Evolutionary conservation across 2,113 vertebrate genomes (phyloP).

Genomic region (Phoxinus phoxinus): DNA sequence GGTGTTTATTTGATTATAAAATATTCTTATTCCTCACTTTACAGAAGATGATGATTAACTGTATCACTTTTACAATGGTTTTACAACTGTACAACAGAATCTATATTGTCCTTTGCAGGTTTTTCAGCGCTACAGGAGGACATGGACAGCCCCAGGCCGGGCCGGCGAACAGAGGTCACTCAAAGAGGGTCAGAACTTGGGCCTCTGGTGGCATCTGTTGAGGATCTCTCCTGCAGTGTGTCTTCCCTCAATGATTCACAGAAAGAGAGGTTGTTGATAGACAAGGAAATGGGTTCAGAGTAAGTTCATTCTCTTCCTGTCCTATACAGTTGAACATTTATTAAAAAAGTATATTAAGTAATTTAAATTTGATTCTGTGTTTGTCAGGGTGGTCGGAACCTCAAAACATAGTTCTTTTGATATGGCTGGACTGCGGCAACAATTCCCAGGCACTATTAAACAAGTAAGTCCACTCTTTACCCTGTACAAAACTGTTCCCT

Average conservation of each 20-base stretch:
- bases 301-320: constrained; percentile 50
- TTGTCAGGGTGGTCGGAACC: constrained; percentile 58
- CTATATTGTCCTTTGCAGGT: constrained; percentile 65
- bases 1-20: neutral
- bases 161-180: constrained; percentile 66
- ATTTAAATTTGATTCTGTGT: constrained; percentile 18
- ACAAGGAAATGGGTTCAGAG: constrained; percentile 65
- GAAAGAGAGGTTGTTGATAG: constrained; percentile 80
- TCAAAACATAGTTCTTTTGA: constrained; percentile 66
- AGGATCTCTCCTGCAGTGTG: constrained; percentile 86
- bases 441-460: constrained; percentile 66
- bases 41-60: neutral
- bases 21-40: neutral
- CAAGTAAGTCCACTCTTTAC: constrained; percentile 80
- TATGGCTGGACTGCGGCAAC: constrained; percentile 58
- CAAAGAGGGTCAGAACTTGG: constrained; percentile 63
- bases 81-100: neutral
- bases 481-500: constrained; percentile 71
- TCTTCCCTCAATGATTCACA: constrained; percentile 84
- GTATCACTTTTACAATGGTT: neutral
- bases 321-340: neutral
- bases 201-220: constrained; percentile 87
- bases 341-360: neutral
- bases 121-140: constrained; percentile 92
- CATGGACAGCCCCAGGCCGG: constrained; percentile 76